Evolutionary conservation across 2,113 vertebrate genomes (phyloP).

Genomic region (Hippolais icterina): DNA sequence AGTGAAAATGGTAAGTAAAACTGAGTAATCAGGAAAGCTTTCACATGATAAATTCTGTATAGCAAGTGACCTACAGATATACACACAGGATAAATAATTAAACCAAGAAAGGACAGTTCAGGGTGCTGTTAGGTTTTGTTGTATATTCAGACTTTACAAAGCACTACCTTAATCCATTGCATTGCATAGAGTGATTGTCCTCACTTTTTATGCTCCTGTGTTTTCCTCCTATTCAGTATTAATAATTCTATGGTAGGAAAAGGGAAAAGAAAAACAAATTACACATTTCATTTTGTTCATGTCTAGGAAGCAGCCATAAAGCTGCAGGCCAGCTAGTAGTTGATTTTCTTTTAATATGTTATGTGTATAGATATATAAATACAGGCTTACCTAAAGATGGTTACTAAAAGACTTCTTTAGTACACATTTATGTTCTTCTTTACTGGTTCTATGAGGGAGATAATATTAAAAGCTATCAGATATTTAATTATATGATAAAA

Average conservation of each 20-base stretch:
- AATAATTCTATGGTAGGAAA: background rate
- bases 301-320: background rate
- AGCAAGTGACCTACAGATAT: background rate
- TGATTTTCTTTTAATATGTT: background rate
- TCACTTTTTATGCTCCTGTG: background rate
- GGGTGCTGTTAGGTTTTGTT: background rate
- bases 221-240: background rate
- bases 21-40: background rate
- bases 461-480: background rate
- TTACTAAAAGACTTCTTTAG: background rate
- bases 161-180: background rate
- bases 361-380: background rate
- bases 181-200: background rate
- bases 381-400: background rate
- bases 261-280: background rate
- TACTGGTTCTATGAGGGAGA: background rate
- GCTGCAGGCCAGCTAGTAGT: background rate
- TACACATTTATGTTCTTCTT: background rate
- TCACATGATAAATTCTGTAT: background rate
- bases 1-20: background rate
- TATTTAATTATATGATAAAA: background rate
- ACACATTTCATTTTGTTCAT: background rate
- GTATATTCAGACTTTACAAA: background rate
- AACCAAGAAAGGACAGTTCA: background rate
- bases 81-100: background rate